These are phyloP conservation scores for Montipora sp. DNA, from an alignment of 64 coral and sea anemone genomes.

Conservation along the genomic window DNA sequence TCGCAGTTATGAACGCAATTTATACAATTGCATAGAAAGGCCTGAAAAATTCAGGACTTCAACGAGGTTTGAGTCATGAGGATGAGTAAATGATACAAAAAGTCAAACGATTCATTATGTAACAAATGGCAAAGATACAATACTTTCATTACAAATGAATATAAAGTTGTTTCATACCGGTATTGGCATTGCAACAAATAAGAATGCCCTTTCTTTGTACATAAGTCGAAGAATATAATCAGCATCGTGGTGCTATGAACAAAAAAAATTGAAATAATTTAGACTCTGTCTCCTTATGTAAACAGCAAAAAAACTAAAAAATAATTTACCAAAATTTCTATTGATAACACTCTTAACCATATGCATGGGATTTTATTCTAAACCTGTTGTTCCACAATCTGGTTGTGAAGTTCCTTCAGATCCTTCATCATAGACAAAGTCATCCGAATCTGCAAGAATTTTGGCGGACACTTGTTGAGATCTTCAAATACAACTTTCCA, in stretches of 20 bases:
- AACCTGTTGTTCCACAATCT: slow-evolving; percentile 66
- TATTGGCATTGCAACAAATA: slow-evolving; percentile 84
- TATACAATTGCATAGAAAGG: too few species aligned
- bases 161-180: slow-evolving; percentile 40
- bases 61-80: too few species aligned
- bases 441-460: slow-evolving; percentile 79
- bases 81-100: too few species aligned
- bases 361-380: too few species aligned
- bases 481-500: too few species aligned
- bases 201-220: slow-evolving; percentile 79
- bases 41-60: too few species aligned
- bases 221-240: slow-evolving; percentile 84
- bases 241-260: slow-evolving; percentile 83
- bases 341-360: too few species aligned
- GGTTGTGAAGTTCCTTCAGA: slow-evolving; percentile 71
- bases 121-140: too few species aligned
- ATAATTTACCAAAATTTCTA: not conserved
- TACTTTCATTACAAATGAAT: too few species aligned
- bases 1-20: too few species aligned
- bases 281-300: not conserved
- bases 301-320: not conserved
- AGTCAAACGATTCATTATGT: too few species aligned
- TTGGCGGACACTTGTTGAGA: not conserved
- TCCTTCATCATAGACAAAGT: slow-evolving; percentile 89
- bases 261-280: not conserved